These are phyloP conservation scores for Formica aserva DNA, from an alignment of 2,888 invertebrate genomes.

Conservation along the genomic window DNA sequence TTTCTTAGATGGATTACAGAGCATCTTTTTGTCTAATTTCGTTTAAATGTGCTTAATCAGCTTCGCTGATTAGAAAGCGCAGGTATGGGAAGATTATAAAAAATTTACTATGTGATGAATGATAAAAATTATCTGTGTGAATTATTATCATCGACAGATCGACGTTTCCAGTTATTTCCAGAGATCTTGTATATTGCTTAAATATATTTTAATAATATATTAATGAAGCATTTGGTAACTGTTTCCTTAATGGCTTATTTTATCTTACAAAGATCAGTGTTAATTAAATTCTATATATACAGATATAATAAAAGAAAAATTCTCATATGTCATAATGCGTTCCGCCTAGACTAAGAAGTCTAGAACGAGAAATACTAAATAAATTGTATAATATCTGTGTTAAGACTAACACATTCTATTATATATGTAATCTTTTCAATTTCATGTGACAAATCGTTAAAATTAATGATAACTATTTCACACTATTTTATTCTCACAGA, in stretches of 20 bases:
- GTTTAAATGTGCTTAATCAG: not conserved
- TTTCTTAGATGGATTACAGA: not conserved
- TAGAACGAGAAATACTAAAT: not conserved
- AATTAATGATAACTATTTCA: not conserved
- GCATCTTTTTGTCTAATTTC: not conserved
- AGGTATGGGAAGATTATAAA: not conserved
- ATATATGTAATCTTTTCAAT: not conserved
- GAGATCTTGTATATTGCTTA: not conserved
- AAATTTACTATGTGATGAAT: not conserved
- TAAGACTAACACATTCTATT: not conserved
- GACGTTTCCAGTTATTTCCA: conserved; percentile 21
- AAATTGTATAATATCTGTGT: not conserved
- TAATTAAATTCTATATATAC: conserved; percentile 32
- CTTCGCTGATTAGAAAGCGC: not conserved
- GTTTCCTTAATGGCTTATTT: not conserved
- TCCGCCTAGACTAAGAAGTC: not conserved
- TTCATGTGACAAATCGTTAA: not conserved
- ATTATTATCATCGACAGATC: conserved; percentile 2
- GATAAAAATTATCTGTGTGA: conserved; percentile 12
- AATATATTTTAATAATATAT: not conserved
- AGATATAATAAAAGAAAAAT: not conserved
- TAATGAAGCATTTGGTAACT: conserved; percentile 14
- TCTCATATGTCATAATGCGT: not conserved
- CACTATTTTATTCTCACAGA: not conserved
- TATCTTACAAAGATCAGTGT: conserved; percentile 21